Percentiles rank a stretch among this genome's conserved stretches.
These are phyloP conservation scores for Calyptomena viridis DNA, from an alignment of 2,113 vertebrate species.

Conservation along the genomic window DNA sequence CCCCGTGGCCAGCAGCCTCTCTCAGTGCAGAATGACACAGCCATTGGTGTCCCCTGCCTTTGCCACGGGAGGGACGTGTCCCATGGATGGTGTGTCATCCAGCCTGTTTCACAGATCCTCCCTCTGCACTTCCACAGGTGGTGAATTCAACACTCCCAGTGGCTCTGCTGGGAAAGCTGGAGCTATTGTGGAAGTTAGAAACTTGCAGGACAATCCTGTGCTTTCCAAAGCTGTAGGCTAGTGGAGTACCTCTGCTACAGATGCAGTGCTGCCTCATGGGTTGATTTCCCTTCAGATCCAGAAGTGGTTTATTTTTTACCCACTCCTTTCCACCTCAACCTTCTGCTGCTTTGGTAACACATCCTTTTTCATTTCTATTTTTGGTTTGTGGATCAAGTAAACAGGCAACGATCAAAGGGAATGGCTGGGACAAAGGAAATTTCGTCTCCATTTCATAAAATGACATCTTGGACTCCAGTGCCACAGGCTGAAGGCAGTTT, in stretches of 20 bases:
- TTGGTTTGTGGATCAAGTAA: background rate
- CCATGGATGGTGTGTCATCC: accelerated
- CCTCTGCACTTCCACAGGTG: background rate
- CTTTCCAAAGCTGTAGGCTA: background rate
- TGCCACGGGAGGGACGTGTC: accelerated
- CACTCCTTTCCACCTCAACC: background rate
- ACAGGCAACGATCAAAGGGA: background rate
- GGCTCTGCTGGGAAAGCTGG: background rate
- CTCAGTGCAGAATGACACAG: accelerated
- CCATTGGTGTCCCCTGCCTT: background rate
- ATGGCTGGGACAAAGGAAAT: background rate
- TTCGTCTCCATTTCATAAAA: background rate
- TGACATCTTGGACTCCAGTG: background rate
- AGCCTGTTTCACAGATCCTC: background rate
- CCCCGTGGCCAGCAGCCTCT: background rate
- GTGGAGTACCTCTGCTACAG: background rate
- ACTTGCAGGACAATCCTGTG: background rate
- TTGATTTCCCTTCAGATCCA: background rate
- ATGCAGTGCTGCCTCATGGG: background rate
- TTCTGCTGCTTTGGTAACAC: background rate
- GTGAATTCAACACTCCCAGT: background rate
- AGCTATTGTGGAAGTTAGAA: background rate
- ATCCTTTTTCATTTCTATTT: background rate
- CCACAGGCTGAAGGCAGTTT: background rate
- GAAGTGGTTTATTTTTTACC: background rate